These are phyloP conservation scores for Rhynchomys soricoides DNA, from an alignment of 2,113 vertebrate species.

Conservation along the genomic window DNA sequence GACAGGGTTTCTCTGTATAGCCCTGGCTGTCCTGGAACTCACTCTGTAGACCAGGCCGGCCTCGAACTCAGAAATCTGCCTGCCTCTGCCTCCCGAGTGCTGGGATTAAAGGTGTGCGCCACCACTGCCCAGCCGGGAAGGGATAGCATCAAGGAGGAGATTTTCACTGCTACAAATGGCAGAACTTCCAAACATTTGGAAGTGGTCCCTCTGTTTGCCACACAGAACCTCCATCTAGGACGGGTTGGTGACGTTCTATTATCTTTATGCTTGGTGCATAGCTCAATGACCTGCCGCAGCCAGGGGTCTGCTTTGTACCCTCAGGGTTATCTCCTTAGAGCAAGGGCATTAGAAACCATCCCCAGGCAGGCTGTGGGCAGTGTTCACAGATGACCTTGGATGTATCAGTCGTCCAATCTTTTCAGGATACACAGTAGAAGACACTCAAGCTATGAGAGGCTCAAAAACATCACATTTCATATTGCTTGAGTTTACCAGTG, in stretches of 20 bases:
- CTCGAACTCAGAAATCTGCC: no score
- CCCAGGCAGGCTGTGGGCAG: neutral
- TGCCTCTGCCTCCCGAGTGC: no score
- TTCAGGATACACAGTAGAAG: neutral
- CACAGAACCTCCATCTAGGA: neutral
- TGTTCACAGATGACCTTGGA: neutral
- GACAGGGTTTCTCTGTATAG: no score
- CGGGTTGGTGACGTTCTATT: neutral
- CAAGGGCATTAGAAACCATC: neutral
- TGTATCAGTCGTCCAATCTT: neutral
- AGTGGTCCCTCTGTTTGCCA: neutral
- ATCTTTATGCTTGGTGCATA: neutral
- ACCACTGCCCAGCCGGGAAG: no score
- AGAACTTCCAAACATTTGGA: neutral
- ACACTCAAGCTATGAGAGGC: neutral
- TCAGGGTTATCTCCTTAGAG: neutral
- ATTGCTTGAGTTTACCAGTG: neutral
- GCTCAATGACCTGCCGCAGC: neutral
- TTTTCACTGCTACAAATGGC: neutral
- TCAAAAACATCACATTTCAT: neutral
- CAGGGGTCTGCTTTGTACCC: neutral
- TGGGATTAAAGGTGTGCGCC: no score
- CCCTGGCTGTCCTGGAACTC: no score
- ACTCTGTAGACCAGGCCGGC: no score
- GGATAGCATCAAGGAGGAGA: neutral